Percentiles rank a stretch among this genome's conserved stretches.
phyloP scores from a whole-genome alignment of 2,113 vertebrate genomes.

The Pygoscelis antarcticus region DNA sequence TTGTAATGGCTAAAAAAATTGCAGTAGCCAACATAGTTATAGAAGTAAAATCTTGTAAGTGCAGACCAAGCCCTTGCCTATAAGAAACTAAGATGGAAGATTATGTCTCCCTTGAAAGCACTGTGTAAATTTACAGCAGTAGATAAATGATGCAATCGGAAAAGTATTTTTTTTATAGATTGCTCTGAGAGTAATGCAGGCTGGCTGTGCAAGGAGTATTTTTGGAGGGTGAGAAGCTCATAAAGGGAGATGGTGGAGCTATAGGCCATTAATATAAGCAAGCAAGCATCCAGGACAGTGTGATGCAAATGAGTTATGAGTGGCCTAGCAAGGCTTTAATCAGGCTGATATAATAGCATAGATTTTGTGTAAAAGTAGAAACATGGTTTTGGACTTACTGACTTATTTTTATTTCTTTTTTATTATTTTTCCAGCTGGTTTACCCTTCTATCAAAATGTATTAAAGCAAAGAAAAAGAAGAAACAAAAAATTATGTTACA shows the following conservation, averaged over 20 bases:
- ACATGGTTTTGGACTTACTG: background rate
- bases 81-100: background rate
- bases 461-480: background rate
- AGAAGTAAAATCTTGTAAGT: background rate
- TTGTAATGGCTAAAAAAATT: background rate
- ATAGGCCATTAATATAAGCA: background rate
- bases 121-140: conserved; percentile 13
- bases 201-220: background rate
- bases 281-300: background rate
- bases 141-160: conserved; percentile 40
- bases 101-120: background rate
- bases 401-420: background rate
- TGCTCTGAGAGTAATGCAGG: background rate
- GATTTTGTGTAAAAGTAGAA: conserved; percentile 2
- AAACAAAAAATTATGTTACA: background rate
- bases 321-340: background rate
- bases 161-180: conserved; percentile 25
- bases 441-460: background rate
- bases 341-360: background rate
- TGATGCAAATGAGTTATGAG: conserved; percentile 6
- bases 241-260: background rate
- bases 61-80: background rate
- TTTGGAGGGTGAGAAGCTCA: background rate
- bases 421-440: background rate
- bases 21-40: background rate